Evolutionary conservation across 2,888 invertebrate species (phyloP), one percentile per base, ranked within the genome.

Genomic region (Agelastica alni): DNA sequence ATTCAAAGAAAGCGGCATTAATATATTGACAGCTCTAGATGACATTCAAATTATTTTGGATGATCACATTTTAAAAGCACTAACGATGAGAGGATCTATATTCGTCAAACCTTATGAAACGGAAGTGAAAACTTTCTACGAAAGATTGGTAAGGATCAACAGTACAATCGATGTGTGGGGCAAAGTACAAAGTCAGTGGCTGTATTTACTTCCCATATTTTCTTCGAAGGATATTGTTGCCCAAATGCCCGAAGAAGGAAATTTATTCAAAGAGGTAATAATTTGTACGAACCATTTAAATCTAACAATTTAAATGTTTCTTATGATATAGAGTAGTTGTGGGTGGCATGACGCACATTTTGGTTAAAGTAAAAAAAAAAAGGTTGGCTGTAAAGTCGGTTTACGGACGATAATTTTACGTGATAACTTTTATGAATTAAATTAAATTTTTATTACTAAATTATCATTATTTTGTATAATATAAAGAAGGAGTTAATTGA

Each of bases 171-270:
- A 92, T 56, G 89, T 89, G 75, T 93, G 92, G 92, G 84, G 88
- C 22, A 89, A 88, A 80, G 89, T 92, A 17, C 93, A 93, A 78
- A 82, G 86, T 46, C 88, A 91, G 58, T 94, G 93, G 93, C 78
- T 93, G 58, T 92, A 93, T 72, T 79, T 93, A 57, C 79, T 93
- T 63, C 93, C 93, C 0, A 91, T 93, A 69, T 93, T 93, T 76
- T 88, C 90, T 26, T 91, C 92, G 2, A 88, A 89, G 74, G 91
- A 92, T 70, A 93, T 93, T 58, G 85, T 89, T 51, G 85, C 86
- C 5, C 92, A 92, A 74, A 89, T 93, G 85, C 92, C 91, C 0
- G 88, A 89, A 70, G 93, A 93, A 76, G 89, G 88, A 31, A 81
- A 84, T 2, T 81, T 92, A 75, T 93, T 93, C 75, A 80, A 79